Evolutionary conservation across 2,797 vertebrate genomes (phyloP).

Genomic region (Apogon talboti): DNA sequence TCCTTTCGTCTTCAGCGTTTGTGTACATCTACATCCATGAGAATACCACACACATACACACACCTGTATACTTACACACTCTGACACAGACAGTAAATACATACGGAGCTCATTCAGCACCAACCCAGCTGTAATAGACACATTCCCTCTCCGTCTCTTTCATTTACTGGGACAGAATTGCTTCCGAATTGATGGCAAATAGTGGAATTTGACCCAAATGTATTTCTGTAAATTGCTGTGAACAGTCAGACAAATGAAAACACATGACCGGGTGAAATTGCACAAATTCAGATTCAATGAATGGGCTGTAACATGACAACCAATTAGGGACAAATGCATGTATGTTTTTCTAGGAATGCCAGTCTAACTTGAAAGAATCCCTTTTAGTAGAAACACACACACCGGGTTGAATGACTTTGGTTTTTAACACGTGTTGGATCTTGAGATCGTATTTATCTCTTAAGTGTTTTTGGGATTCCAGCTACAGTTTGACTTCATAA

Average conservation of each 20-base stretch:
- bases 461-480: background rate
- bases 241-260: conserved; percentile 69
- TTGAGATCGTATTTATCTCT: background rate
- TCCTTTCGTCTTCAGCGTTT: conserved; percentile 24
- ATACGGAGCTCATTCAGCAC: conserved; percentile 69
- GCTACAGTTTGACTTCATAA: background rate
- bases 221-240: conserved; percentile 54
- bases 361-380: conserved; percentile 37
- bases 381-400: conserved; percentile 13
- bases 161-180: conserved; percentile 68
- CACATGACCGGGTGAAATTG: conserved; percentile 62
- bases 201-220: conserved; percentile 70
- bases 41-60: conserved; percentile 3
- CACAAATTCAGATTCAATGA: conserved; percentile 53
- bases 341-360: conserved; percentile 38
- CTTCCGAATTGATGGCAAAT: conserved; percentile 71
- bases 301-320: conserved; percentile 50
- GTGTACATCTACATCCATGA: conserved; percentile 11
- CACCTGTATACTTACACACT: conserved; percentile 27
- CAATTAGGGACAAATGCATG: conserved; percentile 58
- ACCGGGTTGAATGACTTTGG: conserved; percentile 12
- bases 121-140: conserved; percentile 71
- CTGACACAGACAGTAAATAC: conserved; percentile 58
- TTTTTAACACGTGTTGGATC: background rate
- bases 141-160: conserved; percentile 66